Conservation (phyloP, 2,113 vertebrate species). For the Spea bombifrons region DNA sequence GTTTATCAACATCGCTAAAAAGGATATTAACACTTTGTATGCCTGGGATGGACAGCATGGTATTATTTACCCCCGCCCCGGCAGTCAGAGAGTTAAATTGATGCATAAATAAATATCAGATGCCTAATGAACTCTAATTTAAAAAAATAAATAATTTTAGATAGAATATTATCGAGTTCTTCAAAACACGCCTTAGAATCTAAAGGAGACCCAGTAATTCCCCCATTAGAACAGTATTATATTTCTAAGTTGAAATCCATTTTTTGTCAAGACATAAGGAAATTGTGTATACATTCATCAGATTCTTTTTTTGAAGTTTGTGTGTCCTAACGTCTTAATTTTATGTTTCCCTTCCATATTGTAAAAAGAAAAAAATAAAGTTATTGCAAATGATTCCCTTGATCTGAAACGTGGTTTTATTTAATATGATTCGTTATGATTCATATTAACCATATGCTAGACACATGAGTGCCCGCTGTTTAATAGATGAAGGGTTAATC, state of each 20-base stretch:
- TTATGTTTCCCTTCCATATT: neutral
- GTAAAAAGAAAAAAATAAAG: neutral
- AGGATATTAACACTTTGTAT: too few species aligned
- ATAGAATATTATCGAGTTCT: too few species aligned
- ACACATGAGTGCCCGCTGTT: too few species aligned
- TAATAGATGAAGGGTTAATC: conserved; percentile 12
- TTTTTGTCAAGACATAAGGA: too few species aligned
- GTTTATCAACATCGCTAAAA: neutral
- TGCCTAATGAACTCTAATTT: neutral
- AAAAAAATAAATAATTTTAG: neutral
- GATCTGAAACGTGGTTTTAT: neutral
- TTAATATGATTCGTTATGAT: too few species aligned
- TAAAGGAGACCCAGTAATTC: too few species aligned
- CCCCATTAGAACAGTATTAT: neutral
- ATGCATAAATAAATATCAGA: neutral
- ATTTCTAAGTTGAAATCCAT: neutral
- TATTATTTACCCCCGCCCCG: too few species aligned
- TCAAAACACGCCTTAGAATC: too few species aligned
- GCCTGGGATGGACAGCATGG: too few species aligned
- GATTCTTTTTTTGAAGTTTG: neutral
- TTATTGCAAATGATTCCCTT: neutral
- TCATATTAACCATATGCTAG: too few species aligned
- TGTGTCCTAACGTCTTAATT: neutral
- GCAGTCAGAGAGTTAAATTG: too few species aligned
- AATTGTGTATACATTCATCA: too few species aligned